Percentiles rank a stretch among this genome's conserved stretches.
Conservation (phyloP, 2,797 vertebrate genomes). For the Xenops minutus region DNA sequence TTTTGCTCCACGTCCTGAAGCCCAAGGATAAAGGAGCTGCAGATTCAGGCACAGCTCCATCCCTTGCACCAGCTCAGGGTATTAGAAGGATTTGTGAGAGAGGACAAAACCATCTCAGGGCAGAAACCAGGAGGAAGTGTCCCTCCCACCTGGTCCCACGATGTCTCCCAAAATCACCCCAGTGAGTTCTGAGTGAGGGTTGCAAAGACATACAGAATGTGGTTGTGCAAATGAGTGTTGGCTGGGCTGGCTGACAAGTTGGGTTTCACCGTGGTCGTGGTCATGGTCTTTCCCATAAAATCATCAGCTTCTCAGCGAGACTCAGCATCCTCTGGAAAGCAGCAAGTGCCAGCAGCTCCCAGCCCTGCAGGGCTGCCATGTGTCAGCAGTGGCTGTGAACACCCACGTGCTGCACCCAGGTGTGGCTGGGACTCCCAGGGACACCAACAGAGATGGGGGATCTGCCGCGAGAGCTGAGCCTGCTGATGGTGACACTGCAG, state of each 20-base stretch:
- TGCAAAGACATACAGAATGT: neutral
- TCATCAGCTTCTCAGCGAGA: rapidly evolving
- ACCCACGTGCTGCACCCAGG: rapidly evolving
- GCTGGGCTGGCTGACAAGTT: neutral
- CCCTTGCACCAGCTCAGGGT: neutral
- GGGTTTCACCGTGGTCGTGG: neutral
- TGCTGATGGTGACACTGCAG: neutral
- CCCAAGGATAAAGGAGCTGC: conserved; percentile 37
- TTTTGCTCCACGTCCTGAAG: conserved; percentile 38
- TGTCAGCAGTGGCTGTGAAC: neutral
- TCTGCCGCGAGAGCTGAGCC: neutral
- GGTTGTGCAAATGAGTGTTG: rapidly evolving
- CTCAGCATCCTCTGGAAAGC: rapidly evolving
- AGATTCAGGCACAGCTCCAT: neutral
- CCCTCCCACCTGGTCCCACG: neutral
- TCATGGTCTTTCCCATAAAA: neutral
- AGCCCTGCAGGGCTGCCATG: rapidly evolving
- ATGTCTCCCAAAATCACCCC: neutral
- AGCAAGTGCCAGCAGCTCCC: rapidly evolving
- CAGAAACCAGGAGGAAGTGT: neutral
- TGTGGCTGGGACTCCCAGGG: neutral
- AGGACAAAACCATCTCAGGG: neutral
- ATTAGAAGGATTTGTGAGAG: neutral
- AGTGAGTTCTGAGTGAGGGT: rapidly evolving
- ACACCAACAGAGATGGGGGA: rapidly evolving